Evolutionary conservation across 1,140 invertebrate species (phyloP), one percentile per base, ranked within the genome.

Genomic region (Hydropsyche tenuis): DNA sequence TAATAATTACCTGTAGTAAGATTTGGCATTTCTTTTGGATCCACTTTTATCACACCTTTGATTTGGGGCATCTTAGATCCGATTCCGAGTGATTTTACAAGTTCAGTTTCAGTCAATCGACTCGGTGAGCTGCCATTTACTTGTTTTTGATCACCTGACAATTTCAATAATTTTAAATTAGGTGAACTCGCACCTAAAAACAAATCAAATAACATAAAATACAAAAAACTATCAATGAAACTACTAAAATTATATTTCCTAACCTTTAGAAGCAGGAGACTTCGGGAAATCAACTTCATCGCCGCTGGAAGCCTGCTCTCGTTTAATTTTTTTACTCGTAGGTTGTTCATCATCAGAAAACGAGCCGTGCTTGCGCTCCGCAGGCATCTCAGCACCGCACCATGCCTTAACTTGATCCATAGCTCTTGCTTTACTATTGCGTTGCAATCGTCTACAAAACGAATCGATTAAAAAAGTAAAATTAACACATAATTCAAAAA

Each of bases 351-450:
- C 69, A 63, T 72, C 69, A 11, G 69, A 62, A 25, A 63, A 72
- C 23, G 48, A 60, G 6, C 56, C 37, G 5, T 20, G 60, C 45
- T 75, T 71, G 20, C 73, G 51, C 62, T 74, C 73, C 1, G 30
- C 9, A 3, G 62, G 60, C 18, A 69, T 20, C 16, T 90, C 89
- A 23, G 88, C 89, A 16, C 90, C 91, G 80, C 90, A 91, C 93
- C 93, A 94, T 73, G 90, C 89, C 79, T 93, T 94, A n/a, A 94
- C 92, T 81, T 93, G 91, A 82, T 92, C 90, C 83, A 93, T 86
- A 0, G 92, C 93, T 78, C 92, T 92, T 45, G 90, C 90, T 82
- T 94, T 94, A 77, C 92, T 93, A 9, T 89, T 91, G 3, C 93
- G 87, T 78, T 90, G 89, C 4, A 92, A 89, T 14, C 93, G 88